These are phyloP conservation scores for Drosophila borealis DNA, from an alignment of 2,888 invertebrate species.

Conservation along the genomic window DNA sequence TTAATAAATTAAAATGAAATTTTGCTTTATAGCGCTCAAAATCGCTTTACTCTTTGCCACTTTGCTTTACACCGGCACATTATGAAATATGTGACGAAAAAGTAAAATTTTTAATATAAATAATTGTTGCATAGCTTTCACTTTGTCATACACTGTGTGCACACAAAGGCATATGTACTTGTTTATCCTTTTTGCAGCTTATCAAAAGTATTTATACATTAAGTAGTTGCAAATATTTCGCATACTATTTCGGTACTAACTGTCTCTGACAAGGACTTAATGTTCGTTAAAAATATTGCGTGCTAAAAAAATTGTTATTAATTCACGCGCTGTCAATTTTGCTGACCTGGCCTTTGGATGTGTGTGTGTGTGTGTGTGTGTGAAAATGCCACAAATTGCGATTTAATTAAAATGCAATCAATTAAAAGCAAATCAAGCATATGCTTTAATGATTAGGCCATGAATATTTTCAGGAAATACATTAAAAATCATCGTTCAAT, in stretches of 20 bases:
- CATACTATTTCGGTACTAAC: conserved; percentile 25
- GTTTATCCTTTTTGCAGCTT: conserved; percentile 4
- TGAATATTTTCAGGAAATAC: conserved; percentile 5
- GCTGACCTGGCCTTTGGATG: conserved; percentile 19
- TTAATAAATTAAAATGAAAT: conserved; percentile 70
- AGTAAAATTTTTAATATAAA: conserved; percentile 72
- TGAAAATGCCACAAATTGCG: conserved; percentile 35
- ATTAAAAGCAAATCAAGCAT: conserved; percentile 44
- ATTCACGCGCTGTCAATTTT: conserved; percentile 44
- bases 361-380: conserved; percentile 6
- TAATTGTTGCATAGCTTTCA: conserved; percentile 55
- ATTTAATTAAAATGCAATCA: conserved; percentile 68
- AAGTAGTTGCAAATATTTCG: conserved; percentile 54
- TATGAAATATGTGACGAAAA: conserved; percentile 55
- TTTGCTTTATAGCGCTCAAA: conserved; percentile 49
- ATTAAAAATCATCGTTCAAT: background rate
- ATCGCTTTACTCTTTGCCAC: conserved; percentile 39
- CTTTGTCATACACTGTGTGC: conserved; percentile 25
- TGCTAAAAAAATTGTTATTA: conserved; percentile 49
- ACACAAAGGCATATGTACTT: conserved; percentile 1
- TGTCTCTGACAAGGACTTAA: conserved; percentile 26
- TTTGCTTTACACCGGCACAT: conserved; percentile 21
- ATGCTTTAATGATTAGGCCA: conserved; percentile 46
- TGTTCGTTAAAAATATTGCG: conserved; percentile 24
- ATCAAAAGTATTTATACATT: conserved; percentile 32